phyloP scores from a whole-genome alignment of 2,797 vertebrate species.

The Apogon hyalosoma region DNA sequence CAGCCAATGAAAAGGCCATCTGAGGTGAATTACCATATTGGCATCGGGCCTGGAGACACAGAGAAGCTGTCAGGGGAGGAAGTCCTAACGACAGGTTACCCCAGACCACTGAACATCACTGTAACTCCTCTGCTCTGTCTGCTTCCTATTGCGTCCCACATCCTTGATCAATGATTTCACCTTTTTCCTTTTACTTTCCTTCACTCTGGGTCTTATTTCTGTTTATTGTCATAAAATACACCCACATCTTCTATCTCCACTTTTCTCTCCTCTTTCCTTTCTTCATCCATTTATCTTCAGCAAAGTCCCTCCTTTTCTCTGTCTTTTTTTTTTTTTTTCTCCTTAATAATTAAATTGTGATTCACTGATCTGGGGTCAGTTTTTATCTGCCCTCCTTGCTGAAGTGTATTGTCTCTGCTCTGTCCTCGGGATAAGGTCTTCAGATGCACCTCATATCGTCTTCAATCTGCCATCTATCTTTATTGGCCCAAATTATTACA shows the following conservation, averaged over 20 bases:
- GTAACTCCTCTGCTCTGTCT: slow-evolving; percentile 86
- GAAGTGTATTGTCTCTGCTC: slow-evolving; percentile 79
- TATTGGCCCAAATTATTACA: slow-evolving; percentile 79
- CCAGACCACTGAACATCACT: slow-evolving; percentile 83
- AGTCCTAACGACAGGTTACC: slow-evolving; percentile 87
- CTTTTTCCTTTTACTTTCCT: neutral
- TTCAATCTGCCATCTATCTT: slow-evolving; percentile 75
- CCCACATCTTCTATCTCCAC: slow-evolving; percentile 51
- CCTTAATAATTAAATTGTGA: slow-evolving; percentile 69
- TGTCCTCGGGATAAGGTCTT: slow-evolving; percentile 76
- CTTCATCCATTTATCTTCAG: slow-evolving; percentile 62
- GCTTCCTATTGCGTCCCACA: slow-evolving; percentile 7
- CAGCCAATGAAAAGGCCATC: slow-evolving; percentile 78
- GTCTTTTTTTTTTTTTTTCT: slow-evolving; percentile 1
- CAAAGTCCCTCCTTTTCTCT: slow-evolving; percentile 65
- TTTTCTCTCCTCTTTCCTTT: neutral
- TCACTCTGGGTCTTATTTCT: neutral
- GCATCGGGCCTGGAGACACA: slow-evolving; percentile 71
- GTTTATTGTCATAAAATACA: slow-evolving; percentile 8
- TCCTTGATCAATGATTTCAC: neutral
- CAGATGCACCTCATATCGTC: slow-evolving; percentile 65
- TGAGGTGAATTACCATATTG: slow-evolving; percentile 74
- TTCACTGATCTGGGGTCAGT: slow-evolving; percentile 78
- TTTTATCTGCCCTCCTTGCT: slow-evolving; percentile 67
- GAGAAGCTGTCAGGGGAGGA: slow-evolving; percentile 83